Evolutionary conservation across 2,888 invertebrate species (phyloP).

Genomic region (Papilio protenor): DNA sequence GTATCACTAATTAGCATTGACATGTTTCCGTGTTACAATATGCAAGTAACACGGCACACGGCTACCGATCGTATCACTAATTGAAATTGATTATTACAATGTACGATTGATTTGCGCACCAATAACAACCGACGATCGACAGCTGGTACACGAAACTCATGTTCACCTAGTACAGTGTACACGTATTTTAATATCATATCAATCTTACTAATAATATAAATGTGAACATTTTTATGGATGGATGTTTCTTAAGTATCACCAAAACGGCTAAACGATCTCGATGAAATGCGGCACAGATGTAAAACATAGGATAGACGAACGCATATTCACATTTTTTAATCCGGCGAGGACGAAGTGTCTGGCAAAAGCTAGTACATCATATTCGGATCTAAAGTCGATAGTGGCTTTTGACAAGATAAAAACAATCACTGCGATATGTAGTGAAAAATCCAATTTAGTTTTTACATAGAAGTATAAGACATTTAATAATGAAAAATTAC

Average conservation of each 20-base stretch:
- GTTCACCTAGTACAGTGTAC: background rate
- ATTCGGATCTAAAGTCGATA: background rate
- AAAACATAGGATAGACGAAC: no score
- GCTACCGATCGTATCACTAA: constrained; percentile 17
- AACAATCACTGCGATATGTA: background rate
- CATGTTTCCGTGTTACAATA: constrained; percentile 1
- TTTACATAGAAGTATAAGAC: no score
- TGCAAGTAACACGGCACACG: constrained; percentile 6
- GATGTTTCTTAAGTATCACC: no score
- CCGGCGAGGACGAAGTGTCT: no score
- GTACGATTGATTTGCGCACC: constrained; percentile 12
- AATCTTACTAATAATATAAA: no score
- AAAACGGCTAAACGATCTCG: no score
- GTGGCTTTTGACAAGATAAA: background rate
- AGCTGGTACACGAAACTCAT: background rate
- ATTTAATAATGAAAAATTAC: background rate
- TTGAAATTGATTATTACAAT: constrained; percentile 32
- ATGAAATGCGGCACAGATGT: no score
- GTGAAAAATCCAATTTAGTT: no score
- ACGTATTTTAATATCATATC: no score
- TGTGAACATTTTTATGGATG: no score
- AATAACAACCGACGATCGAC: constrained; percentile 23
- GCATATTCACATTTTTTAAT: no score
- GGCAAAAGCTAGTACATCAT: no score
- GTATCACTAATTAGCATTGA: background rate